A percentile compares a stretch with the other conserved stretches of the same genome.
Conservation (phyloP, 2,797 vertebrate genomes). For the Tokudaia tokunoshimensis region DNA sequence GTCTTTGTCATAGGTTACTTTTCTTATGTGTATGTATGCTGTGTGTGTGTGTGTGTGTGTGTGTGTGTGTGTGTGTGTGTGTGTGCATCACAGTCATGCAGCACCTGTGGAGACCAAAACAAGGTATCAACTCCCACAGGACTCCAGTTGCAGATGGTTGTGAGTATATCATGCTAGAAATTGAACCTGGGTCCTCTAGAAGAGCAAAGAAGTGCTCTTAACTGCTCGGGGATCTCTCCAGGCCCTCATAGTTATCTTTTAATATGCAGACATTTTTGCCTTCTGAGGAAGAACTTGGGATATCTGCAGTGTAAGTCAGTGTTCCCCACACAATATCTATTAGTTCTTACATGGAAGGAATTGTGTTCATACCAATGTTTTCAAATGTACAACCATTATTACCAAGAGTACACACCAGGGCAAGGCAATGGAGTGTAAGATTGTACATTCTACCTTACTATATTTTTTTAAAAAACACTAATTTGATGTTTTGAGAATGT, state of each 20-base stretch:
- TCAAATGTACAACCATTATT: constrained; percentile 7
- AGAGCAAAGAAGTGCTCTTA: not conserved
- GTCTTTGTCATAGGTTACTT: constrained; percentile 9
- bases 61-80: not conserved
- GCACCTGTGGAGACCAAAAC: not conserved
- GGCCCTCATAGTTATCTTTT: not conserved
- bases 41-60: not conserved
- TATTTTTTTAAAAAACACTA: constrained; percentile 19
- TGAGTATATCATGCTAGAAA: not conserved
- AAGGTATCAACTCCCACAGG: not conserved
- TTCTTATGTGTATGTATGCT: not conserved
- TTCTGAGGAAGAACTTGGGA: not conserved
- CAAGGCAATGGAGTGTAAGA: not conserved
- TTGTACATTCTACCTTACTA: constrained; percentile 15
- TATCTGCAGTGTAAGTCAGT: not conserved
- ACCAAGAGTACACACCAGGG: constrained; percentile 13
- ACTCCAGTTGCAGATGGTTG: not conserved
- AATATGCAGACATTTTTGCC: constrained; percentile 10
- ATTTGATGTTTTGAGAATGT: constrained; percentile 30
- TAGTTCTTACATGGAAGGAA: constrained; percentile 11
- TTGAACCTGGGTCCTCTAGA: not conserved
- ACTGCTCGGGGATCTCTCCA: not conserved
- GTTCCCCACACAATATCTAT: not conserved
- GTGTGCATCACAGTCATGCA: not conserved
- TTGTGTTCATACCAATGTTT: not conserved